These are phyloP conservation scores for Paramacrobiotus metropolitanus DNA, from an alignment of 1,140 invertebrate genomes.

Conservation along the genomic window DNA sequence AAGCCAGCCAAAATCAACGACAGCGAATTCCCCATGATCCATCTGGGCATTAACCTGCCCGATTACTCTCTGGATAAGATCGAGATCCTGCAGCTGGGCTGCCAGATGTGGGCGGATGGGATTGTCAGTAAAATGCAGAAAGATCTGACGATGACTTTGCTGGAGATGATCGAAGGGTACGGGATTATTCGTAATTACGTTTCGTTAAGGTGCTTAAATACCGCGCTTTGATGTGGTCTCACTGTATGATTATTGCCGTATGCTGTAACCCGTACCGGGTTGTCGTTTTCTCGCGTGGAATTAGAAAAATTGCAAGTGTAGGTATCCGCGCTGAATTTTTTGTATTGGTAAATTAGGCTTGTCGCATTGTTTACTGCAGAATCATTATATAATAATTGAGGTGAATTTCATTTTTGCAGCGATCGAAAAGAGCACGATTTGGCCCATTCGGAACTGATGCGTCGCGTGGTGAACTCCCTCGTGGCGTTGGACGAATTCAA, in stretches of 20 bases:
- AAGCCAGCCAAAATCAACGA: not conserved
- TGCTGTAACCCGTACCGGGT: too few species aligned
- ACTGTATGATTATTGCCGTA: too few species aligned
- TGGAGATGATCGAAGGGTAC: not conserved
- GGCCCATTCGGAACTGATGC: not conserved
- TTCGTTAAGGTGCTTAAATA: too few species aligned
- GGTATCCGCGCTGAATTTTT: too few species aligned
- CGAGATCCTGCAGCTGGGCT: not conserved
- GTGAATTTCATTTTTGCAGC: not conserved
- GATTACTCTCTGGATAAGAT: not conserved
- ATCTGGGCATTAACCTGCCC: not conserved
- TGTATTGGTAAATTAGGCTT: too few species aligned
- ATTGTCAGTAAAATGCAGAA: not conserved
- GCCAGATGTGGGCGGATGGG: not conserved
- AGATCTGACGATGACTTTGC: not conserved
- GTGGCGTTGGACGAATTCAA: not conserved
- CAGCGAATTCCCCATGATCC: conserved; percentile 2
- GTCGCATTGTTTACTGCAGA: too few species aligned
- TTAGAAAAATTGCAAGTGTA: too few species aligned
- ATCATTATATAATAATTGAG: too few species aligned
- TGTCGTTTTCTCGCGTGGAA: too few species aligned
- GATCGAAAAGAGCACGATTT: not conserved
- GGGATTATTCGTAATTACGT: too few species aligned
- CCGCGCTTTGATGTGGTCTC: too few species aligned
- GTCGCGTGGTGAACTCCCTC: not conserved